Percentiles rank a stretch among this genome's conserved stretches.
These are phyloP conservation scores for Rafetus swinhoei DNA, from an alignment of 2,113 vertebrate genomes.

Conservation along the genomic window DNA sequence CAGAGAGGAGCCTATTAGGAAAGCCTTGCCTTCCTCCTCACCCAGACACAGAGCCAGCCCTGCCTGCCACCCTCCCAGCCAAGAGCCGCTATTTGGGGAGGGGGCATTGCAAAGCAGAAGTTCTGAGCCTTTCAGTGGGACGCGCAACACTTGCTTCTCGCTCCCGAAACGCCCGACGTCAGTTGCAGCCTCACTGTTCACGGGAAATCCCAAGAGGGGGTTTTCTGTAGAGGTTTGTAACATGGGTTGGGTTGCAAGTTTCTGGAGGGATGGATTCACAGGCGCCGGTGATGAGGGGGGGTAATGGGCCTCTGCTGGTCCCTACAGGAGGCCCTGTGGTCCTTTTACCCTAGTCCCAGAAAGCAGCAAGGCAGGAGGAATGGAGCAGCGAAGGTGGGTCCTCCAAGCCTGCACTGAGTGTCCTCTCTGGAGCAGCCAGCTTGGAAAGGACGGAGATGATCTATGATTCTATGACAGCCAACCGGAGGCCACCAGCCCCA, in stretches of 20 bases:
- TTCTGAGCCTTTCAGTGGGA: background rate
- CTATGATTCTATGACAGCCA: background rate
- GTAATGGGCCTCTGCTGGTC: background rate
- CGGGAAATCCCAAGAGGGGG: background rate
- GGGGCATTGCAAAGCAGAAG: background rate
- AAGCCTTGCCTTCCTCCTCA: accelerated
- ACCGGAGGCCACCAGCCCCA: background rate
- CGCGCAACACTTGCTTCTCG: accelerated
- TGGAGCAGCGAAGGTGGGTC: background rate
- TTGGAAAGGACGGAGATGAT: background rate
- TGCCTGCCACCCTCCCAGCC: background rate
- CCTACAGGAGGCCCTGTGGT: background rate
- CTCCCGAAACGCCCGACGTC: accelerated
- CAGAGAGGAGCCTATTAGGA: background rate
- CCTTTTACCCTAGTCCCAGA: background rate
- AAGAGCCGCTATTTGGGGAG: background rate
- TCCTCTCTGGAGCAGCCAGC: background rate
- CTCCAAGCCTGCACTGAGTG: background rate
- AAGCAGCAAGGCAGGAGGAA: background rate
- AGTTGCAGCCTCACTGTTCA: accelerated
- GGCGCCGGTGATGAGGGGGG: too few species aligned
- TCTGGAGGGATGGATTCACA: background rate
- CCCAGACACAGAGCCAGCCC: background rate
- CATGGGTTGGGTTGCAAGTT: background rate
- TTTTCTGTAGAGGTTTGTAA: background rate